Base-by-base conservation (phyloP, 1,140 invertebrate species). In the Papilio polytes region DNA sequence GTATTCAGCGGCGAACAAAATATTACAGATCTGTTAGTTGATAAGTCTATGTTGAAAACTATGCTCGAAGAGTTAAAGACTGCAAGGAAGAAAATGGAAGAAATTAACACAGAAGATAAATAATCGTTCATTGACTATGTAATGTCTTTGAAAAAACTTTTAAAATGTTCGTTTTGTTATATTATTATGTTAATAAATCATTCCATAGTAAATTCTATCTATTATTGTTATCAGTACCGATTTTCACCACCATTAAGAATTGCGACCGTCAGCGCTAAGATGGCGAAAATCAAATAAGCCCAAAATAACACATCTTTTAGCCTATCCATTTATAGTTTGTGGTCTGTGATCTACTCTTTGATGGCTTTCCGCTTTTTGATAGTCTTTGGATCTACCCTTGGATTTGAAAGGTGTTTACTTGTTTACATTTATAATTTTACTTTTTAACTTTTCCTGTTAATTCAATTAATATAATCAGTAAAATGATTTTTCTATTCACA, bases 41-140 rank as follows among this genome's bases (percentile, higher is more conserved):
- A 94, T 20, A 93, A 89, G 72, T 72, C 83, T 0, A 86, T 90
- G 77, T 87, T 86, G 1, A 88, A 84, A 51, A 77, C 73, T 0
- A 59, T 94, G 72, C 80, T 94, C 9, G 80, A 88, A n/a, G 90
- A 94, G 76, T 76, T 94, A 20, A 92, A 89, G 78, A 90, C 77
- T 41, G 91, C 89, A 0, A 87, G 92, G 53, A 83, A 86, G 72
- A 94, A 87, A 78, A 93, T 94, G 90, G 90, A 93, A n/a, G 89
- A 91, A 74, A 79, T 94, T 53, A 85, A 87, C 80, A 18, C 81
- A n/a, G 80, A 77, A 22, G 3, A 26, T 18, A 31, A 77, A 9
- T 18, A 31, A 56, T 77, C 22, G 15, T 13, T 53, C 0, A 76
- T 7, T 18, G 22, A 22, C 15, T 63, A 0, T 12, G 22, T 63